Percentiles rank a stretch among this genome's conserved stretches.
Evolutionary conservation across 2,888 invertebrate genomes (phyloP).

Genomic region (Pristionchus fissidentatus): DNA sequence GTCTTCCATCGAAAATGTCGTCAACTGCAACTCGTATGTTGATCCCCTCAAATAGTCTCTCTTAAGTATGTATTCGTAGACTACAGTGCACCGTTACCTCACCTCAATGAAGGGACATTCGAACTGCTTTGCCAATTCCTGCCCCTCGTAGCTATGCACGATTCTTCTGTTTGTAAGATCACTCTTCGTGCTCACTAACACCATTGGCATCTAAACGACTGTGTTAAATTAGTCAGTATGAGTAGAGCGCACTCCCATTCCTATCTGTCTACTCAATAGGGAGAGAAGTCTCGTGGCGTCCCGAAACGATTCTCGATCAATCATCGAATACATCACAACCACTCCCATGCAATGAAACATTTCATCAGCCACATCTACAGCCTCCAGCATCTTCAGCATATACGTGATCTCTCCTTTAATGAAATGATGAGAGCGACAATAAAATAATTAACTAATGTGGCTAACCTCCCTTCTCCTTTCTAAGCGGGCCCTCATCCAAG

Average conservation of each 20-base stretch:
- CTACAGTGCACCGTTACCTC: no score
- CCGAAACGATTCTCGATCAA: conserved; percentile 40
- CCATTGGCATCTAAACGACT: conserved; percentile 33
- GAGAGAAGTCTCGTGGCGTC: not conserved
- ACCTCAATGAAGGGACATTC: conserved; percentile 45
- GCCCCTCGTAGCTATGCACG: conserved; percentile 42
- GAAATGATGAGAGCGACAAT: not conserved
- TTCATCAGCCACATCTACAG: not conserved
- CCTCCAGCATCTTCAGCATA: conserved; percentile 43
- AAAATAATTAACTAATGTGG: not conserved
- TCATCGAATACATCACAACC: conserved; percentile 32
- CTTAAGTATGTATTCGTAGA: no score
- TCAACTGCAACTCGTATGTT: not conserved
- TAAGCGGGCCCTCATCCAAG: not conserved
- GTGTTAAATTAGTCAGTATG: not conserved
- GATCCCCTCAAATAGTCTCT: not conserved
- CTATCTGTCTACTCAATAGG: not conserved
- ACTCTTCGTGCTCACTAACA: conserved; percentile 41
- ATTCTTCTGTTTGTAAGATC: conserved; percentile 43
- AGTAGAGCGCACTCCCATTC: not conserved
- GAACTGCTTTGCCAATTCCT: conserved; percentile 35
- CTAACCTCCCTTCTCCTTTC: not conserved
- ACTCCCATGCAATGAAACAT: not conserved
- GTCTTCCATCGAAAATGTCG: no score
- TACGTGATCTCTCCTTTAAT: conserved; percentile 14